Conservation (phyloP, 2,113 vertebrate species). For the Notarius lentiginosus region DNA sequence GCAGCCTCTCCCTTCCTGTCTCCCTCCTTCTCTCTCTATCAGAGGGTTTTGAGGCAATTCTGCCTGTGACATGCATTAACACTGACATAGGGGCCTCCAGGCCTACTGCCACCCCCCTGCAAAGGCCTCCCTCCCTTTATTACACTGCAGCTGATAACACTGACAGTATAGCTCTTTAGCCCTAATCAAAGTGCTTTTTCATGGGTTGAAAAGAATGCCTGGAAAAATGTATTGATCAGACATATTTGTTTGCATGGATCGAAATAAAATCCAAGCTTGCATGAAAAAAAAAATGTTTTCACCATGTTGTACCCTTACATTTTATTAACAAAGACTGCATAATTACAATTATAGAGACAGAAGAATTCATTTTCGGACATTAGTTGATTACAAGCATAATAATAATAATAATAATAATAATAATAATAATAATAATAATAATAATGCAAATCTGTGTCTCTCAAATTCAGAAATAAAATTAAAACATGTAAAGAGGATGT, state of each 20-base stretch:
- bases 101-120: slow-evolving; percentile 44
- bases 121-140: slow-evolving; percentile 52
- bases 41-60: slow-evolving; percentile 28
- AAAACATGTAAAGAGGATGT: not conserved
- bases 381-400: slow-evolving; percentile 43
- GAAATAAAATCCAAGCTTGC: not conserved
- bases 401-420: slow-evolving; percentile 1
- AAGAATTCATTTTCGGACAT: slow-evolving; percentile 29
- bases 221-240: not conserved
- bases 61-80: slow-evolving; percentile 63
- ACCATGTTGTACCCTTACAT: slow-evolving; percentile 23
- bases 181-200: not conserved
- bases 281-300: not conserved
- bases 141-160: slow-evolving; percentile 4
- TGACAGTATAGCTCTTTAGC: not conserved
- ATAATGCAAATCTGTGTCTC: not conserved
- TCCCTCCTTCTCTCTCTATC: slow-evolving; percentile 21
- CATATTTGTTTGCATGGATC: not conserved
- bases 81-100: slow-evolving; percentile 66
- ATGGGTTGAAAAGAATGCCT: not conserved
- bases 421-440: not conserved
- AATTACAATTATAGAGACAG: slow-evolving; percentile 36
- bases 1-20: slow-evolving; percentile 7
- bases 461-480: not conserved
- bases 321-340: slow-evolving; percentile 43